Percentiles rank a stretch among this genome's conserved stretches.
Evolutionary conservation across 2,797 vertebrate genomes (phyloP).

Genomic region (Megalops cyprinoides): DNA sequence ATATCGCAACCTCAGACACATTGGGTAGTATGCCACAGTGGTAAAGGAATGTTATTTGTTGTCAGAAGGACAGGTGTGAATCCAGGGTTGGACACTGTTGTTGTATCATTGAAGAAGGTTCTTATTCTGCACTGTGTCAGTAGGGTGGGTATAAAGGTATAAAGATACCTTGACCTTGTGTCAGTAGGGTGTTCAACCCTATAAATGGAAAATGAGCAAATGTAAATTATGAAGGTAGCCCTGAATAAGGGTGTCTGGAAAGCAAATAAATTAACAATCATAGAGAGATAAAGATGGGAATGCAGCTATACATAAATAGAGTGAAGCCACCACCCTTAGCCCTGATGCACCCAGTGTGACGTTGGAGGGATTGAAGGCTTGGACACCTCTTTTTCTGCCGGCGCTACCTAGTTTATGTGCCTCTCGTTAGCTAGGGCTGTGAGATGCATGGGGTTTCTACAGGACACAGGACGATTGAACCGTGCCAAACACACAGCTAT

Average conservation of each 20-base stretch:
- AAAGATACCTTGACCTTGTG: no score
- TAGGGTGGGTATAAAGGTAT: no score
- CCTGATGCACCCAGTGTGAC: no score
- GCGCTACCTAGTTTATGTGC: not conserved
- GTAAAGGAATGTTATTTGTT: not conserved
- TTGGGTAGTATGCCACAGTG: not conserved
- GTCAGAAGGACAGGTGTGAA: not conserved
- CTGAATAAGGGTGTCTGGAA: not conserved
- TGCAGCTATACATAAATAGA: not conserved
- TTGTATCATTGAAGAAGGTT: not conserved
- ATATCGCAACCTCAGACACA: not conserved
- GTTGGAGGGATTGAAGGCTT: no score
- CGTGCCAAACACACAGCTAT: no score
- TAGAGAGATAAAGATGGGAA: not conserved
- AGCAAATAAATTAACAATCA: not conserved
- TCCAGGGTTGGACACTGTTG: not conserved
- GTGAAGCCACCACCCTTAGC: not conserved
- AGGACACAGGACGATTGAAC: no score
- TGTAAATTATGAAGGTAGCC: not conserved
- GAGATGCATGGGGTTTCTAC: not conserved
- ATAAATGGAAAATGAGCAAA: not conserved
- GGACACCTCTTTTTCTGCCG: no score
- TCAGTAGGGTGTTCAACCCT: not conserved
- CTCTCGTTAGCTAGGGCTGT: not conserved
- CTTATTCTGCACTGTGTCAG: not conserved